Evolutionary conservation across 1,140 invertebrate genomes (phyloP), one percentile per base, ranked within the genome.

Genomic region (Saccostrea echinata): DNA sequence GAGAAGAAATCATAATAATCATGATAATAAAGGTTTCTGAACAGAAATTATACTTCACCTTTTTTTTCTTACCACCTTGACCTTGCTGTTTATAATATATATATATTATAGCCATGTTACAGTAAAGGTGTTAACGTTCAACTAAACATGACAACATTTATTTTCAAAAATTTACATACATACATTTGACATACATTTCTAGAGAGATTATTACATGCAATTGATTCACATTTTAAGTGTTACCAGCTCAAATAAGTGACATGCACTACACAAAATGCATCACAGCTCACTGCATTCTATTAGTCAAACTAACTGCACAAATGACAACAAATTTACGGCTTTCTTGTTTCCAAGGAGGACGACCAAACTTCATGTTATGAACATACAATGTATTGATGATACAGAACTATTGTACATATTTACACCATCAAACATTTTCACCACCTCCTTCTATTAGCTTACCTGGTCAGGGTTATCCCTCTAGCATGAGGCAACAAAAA

Each of bases 1-100:
- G 68, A 76, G 68, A 35, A 76, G 27, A 9, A 76, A 18, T 30
- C 8, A 27, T 43, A 30, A 76, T 27, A 76, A 76, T 16, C n/a
- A n/a, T n/a, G n/a, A n/a, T n/a, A n/a, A n/a, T 16, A 76, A 76
- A 76, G 21, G 21, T 18, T 21, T 21, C 18, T n/a, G 4, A 61
- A 61, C 21, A 61, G 18, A 18, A 61, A 61, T n/a, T 64, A 64
- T 76, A 76, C 68, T 30, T 76, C 68, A 76, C 68, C 68, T 76
- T 76, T 9, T 76, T 76, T 76, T 76, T 76, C 68, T 76, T 76
- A 76, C 68, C 68, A 76, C 68, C 68, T 30, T 76, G 68, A 27
- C 68, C 68, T 30, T 30, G 68, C 68, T 76, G 68, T 76, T 76
- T 76, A 76, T 27, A 76, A 76, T 76, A 3, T 43, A 43, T 6